phyloP scores from a whole-genome alignment of 92 coral and sea anemone species.

The Desmophyllum pertusum region DNA sequence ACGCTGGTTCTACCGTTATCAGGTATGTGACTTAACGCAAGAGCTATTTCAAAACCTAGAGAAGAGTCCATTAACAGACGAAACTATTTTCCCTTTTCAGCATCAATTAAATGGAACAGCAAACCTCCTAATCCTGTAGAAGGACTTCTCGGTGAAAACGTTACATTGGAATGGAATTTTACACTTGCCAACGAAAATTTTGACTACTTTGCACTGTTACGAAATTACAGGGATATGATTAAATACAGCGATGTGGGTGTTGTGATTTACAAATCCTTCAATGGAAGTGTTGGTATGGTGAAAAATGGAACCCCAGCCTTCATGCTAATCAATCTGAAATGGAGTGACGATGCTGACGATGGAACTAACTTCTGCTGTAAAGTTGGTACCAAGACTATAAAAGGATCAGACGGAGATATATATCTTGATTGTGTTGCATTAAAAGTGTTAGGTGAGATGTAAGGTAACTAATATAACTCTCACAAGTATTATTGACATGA shows the following conservation, averaged over 20 bases:
- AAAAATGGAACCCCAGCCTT: constrained; percentile 1
- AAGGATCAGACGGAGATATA: neutral
- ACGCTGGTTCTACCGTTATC: neutral
- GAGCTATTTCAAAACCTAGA: neutral
- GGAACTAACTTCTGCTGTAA: neutral
- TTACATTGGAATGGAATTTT: constrained; percentile 30
- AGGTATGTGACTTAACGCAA: neutral
- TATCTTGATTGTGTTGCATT: neutral
- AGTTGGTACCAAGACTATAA: neutral
- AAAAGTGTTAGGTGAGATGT: neutral
- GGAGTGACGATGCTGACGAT: neutral
- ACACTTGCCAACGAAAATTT: neutral
- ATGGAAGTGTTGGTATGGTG: neutral
- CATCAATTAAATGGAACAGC: constrained; percentile 14
- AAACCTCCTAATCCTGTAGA: neutral
- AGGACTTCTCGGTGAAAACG: constrained; percentile 27
- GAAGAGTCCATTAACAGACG: too few relatives aligned
- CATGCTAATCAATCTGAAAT: neutral
- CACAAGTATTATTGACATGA: too few relatives aligned
- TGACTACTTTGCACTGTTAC: neutral
- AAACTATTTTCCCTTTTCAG: constrained; percentile 1
- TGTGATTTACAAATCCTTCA: neutral
- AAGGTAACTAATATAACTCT: neutral
- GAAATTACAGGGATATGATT: neutral
- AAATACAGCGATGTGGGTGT: neutral